phyloP scores from a whole-genome alignment of 2,888 invertebrate genomes.

The Therioaphis trifolii region DNA sequence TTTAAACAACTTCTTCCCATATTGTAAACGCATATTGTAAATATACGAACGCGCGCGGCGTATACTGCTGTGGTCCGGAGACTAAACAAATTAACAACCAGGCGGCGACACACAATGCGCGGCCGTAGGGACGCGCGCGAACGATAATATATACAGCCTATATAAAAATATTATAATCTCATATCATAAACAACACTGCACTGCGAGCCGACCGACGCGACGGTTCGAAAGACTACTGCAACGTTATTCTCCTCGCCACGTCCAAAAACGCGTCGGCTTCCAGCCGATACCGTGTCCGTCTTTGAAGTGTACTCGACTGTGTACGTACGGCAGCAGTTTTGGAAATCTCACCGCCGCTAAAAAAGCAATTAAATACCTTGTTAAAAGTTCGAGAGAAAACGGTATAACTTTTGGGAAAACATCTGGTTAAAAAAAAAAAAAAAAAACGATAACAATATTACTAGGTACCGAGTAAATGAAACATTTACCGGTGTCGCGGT shows the following conservation, averaged over 20 bases:
- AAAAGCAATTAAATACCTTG: background rate
- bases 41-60: background rate
- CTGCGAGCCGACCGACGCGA: no score
- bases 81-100: background rate
- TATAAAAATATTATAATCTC: no score
- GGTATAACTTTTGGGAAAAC: background rate
- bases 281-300: no score
- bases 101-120: background rate
- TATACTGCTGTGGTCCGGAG: background rate
- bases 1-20: conserved; percentile 26
- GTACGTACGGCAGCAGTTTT: background rate
- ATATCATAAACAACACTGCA: no score
- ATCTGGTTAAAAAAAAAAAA: background rate
- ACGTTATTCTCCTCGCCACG: no score
- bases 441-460: background rate
- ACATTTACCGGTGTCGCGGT: background rate
- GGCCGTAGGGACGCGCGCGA: background rate
- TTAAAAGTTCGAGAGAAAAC: background rate
- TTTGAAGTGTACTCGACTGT: no score
- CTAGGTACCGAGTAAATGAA: background rate
- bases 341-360: background rate
- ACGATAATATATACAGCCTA: no score
- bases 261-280: no score
- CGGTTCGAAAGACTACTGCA: no score
- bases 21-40: background rate